Base-by-base conservation (phyloP, 1,140 invertebrate species). In the Cydia amplana region DNA sequence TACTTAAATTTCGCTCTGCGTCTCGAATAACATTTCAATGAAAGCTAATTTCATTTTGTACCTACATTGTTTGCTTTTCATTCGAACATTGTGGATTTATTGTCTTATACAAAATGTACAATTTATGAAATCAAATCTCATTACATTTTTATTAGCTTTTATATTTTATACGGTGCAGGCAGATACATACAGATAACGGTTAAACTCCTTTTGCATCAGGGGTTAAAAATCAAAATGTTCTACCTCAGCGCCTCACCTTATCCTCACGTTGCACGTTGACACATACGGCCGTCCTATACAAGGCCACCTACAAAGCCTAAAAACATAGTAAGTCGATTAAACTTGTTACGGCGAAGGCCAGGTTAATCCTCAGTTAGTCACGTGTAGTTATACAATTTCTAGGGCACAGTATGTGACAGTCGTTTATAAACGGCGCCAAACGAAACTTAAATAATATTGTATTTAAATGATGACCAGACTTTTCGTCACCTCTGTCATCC, bases 301-400 rank as follows among this genome's bases (percentile, higher is more conserved):
- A 60, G 55, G 55, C 55, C 55, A 60, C 20, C 46, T 49, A n/a
- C 23, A 28, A 20, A 60, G 16, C n/a, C 55, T 6, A 60, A 60
- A 60, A 60, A n/a, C n/a, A n/a, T n/a, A n/a, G 55, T 70, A 70
- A 70, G 65, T 70, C 65, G 65, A 70, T 70, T 70, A 36, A 70
- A 40, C 32, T 12, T 70, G 65, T 70, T 70, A 70, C 32, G 65
- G 25, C 25, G 64, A 67, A 67, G 64, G 64, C 64, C 64, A 67
- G 23, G 14, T 16, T 70, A 70, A 70, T 70, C 36, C 65, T n/a
- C 32, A 20, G 16, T 14, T 64, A 28, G 64, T 18, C 65, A 40
- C 32, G 65, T 70, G 65, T 70, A 18, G 18, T n/a, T n/a, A n/a
- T 46, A 46, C 43, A 46, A 46, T 46, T 4, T 4, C 43, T 10